Evolutionary conservation across 1,140 invertebrate species (phyloP), one percentile per base, ranked within the genome.

Genomic region (Ceratosolen solmsi): DNA sequence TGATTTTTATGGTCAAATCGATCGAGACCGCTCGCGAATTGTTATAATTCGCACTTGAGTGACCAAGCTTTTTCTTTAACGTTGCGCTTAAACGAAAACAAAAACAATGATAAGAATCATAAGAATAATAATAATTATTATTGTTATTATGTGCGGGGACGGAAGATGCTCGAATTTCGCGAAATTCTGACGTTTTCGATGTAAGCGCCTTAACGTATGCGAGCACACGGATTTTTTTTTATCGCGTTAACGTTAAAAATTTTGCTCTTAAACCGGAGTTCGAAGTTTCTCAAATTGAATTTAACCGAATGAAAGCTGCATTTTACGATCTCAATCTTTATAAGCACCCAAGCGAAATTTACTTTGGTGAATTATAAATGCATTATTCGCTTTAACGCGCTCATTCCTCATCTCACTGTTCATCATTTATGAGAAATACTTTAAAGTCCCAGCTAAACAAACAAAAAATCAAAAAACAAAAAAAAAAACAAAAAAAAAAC

Each of bases 1-100:
- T 60, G 20, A 17, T 20, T 79, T 79, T 79, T 79, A 71, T 68
- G 41, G 77, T 36, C 56, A 27, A 20, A 46, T 70, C 76, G 76
- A 79, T 79, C 60, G 41, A 27, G 25, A n/a, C 36, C 15, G 58
- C 73, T 38, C 38, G 30, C 22, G 38, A 1, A 20, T 22, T 51
- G 70, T 51, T 72, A 72, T 30, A n/a, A 17, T 30, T 22, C 56
- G 75, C 75, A 8, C 0, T 46, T 36, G 15, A 8, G 49, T 56
- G 38, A 38, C 5, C 38, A 7, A 65, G 36, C 2, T 3, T 2
- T 75, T 49, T 63, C 46, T 75, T 49, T 76, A 20, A 2, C 30
- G 1, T 63, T 20, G 60, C 60, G 9, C 13, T 46, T 63, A 63
- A 63, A 63, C 30, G 9, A 30, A 17, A 17, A 36, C 7, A 25